Percentiles rank a stretch among this genome's conserved stretches.
phyloP scores from a whole-genome alignment of 1,140 invertebrate species.

The Drosophila ogumai region DNA sequence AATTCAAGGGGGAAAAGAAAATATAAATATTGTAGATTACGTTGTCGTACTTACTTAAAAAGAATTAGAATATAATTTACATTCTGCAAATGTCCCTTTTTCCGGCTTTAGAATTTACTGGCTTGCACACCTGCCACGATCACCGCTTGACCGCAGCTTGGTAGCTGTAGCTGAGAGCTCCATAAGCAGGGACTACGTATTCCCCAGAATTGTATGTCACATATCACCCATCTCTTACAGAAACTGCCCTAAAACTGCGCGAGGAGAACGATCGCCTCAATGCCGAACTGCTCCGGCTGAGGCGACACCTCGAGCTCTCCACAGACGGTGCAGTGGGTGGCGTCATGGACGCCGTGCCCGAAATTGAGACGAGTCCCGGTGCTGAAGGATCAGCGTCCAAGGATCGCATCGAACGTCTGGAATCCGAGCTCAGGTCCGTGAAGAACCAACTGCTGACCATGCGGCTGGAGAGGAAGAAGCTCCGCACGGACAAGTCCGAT shows the following conservation, averaged over 20 bases:
- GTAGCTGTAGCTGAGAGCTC: slow-evolving; percentile 14
- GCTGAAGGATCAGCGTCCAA: slow-evolving; percentile 55
- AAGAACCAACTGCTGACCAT: slow-evolving; percentile 88
- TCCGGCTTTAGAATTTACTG: not conserved
- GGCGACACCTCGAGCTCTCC: slow-evolving; percentile 86
- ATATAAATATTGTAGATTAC: not conserved
- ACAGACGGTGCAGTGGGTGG: slow-evolving; percentile 82
- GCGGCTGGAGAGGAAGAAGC: slow-evolving; percentile 94
- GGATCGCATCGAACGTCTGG: slow-evolving; percentile 84
- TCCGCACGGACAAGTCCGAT: slow-evolving; percentile 97
- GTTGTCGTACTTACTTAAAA: too few species aligned
- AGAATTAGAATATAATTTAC: not conserved
- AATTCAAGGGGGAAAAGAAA: not conserved
- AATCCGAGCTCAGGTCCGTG: slow-evolving; percentile 87
- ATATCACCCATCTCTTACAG: slow-evolving; percentile 39
- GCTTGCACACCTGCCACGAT: slow-evolving; percentile 29
- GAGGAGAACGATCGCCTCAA: slow-evolving; percentile 89
- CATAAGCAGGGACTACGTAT: too few species aligned
- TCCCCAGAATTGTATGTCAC: too few species aligned
- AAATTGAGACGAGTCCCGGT: slow-evolving; percentile 50
- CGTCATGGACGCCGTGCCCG: slow-evolving; percentile 49
- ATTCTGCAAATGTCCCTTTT: not conserved
- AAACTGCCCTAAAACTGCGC: slow-evolving; percentile 86
- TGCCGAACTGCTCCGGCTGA: slow-evolving; percentile 88
- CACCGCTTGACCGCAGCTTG: slow-evolving; percentile 58